Conservation (phyloP, 23 tunicate species). For the Botrylloides violaceus region DNA sequence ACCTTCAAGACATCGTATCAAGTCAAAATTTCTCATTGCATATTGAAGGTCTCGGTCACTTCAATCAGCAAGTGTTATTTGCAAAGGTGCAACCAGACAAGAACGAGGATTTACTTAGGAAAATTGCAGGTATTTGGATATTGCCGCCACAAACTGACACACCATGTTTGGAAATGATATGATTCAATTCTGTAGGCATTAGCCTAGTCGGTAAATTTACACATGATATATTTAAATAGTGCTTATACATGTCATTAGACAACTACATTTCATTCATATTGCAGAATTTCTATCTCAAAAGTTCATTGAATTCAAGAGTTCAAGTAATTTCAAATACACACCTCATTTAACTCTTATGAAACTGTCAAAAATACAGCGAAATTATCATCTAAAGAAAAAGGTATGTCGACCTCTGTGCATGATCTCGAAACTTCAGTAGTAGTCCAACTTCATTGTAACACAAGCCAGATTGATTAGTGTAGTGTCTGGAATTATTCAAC, state of each 20-base stretch:
- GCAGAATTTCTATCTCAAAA: conserved; percentile 3
- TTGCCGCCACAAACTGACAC: no score
- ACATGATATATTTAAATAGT: background rate
- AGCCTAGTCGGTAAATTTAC: no score
- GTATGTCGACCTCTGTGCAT: background rate
- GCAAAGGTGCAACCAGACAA: background rate
- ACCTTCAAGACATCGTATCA: background rate
- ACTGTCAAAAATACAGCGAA: conserved; percentile 4
- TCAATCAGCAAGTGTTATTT: background rate
- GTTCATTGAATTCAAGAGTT: background rate
- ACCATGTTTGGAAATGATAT: no score
- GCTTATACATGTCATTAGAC: no score
- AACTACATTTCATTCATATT: no score
- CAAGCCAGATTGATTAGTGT: no score
- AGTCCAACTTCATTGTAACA: no score
- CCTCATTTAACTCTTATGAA: conserved; percentile 23
- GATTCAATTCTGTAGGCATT: no score
- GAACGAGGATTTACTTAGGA: background rate
- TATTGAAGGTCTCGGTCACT: background rate
- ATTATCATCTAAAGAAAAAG: conserved; percentile 6
- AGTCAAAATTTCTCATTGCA: background rate
- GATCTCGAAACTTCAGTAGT: no score
- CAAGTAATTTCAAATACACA: background rate
- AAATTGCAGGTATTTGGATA: background rate
- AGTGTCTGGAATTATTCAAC: no score